These are phyloP conservation scores for Rhadina sibilatrix DNA, from an alignment of 2,113 vertebrate genomes.

Conservation along the genomic window DNA sequence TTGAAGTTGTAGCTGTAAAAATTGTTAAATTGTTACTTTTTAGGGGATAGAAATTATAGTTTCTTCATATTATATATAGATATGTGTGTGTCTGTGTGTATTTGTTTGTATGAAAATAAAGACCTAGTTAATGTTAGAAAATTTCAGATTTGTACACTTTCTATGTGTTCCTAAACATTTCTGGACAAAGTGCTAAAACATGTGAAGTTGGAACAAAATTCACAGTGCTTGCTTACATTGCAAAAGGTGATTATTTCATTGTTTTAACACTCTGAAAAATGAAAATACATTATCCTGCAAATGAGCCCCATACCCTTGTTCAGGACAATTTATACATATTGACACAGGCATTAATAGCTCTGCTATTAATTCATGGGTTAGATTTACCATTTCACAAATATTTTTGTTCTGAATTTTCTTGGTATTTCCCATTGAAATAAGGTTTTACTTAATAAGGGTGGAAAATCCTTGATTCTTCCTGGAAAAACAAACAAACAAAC, in stretches of 20 bases:
- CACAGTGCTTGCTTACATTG: neutral
- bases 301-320: neutral
- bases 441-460: neutral
- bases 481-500: no score
- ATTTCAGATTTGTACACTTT: neutral
- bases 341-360: neutral
- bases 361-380: neutral
- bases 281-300: neutral
- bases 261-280: neutral
- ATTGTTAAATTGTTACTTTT: neutral
- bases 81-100: no score
- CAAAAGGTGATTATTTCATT: conserved; percentile 29
- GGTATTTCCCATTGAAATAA: neutral
- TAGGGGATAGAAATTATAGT: neutral
- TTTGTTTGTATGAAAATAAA: no score
- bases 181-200: neutral
- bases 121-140: neutral
- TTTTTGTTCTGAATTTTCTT: neutral
- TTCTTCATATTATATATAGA: neutral
- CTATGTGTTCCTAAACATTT: neutral
- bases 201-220: neutral
- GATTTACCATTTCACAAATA: neutral
- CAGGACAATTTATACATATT: neutral
- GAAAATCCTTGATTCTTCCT: neutral
- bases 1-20: neutral